Base-by-base conservation (phyloP, 2,888 invertebrate genomes). In the Amblyteles armatorius region DNA sequence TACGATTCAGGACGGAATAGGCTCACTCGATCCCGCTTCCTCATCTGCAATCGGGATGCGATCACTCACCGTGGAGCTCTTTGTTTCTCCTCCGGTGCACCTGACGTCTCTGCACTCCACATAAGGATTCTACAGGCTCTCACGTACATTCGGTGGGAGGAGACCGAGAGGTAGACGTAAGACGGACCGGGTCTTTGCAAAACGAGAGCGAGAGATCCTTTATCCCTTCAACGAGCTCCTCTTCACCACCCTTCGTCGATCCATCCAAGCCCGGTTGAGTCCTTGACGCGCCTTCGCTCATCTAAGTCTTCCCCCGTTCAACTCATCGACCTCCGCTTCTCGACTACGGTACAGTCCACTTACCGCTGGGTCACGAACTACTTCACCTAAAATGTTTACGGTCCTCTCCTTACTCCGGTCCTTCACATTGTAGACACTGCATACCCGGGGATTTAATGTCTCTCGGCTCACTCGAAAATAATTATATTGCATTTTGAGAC, bases 311-410 rank as follows among this genome's bases (percentile, higher is more conserved):
- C 69, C 9, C 48, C 76, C 44, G 44, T 44, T 73, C 69, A 60
- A 68, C 50, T 74, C 68, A 40, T 19, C 68, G 44, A 57, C 52
- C 74, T 60, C 36, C 26, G 26, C 69, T 9, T 76, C 69, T 77
- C 67, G 69, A 77, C 76, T 76, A 40, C 33, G 50, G 69, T 71
- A 80, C 65, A 65, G 67, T 55, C 55, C 67, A 82, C 69, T 82
- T 69, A 57, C 68, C 82, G 50, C 60, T 40, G 36, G 60, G 57
- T 68, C 68, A 55, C 68, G 69, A 19, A 52, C 76, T 71, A 69
- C 82, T 76, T 77, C 69, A 71, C 36, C 52, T 71, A 77, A 82
- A 71, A 77, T 76, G 82, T 82, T 81, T 76, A 82, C 82, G 76
- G 40, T 74, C 50, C 16, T 76, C 29, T 48, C 29, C 52, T 44